These are phyloP conservation scores for Augochlorella aurata DNA, from an alignment of 2,888 invertebrate genomes.

Conservation along the genomic window DNA sequence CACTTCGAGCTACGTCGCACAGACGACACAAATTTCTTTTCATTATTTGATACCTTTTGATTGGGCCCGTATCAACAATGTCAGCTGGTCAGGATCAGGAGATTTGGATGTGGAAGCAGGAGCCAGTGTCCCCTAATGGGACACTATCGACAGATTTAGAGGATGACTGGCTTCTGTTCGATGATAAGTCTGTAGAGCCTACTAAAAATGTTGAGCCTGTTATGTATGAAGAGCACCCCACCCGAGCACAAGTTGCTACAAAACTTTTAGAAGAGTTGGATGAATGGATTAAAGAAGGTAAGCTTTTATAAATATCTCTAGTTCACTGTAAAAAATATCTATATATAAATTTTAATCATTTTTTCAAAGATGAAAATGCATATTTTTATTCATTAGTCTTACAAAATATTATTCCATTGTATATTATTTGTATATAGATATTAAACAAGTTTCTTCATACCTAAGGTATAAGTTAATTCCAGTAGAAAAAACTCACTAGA, in stretches of 20 bases:
- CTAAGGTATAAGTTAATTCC: background rate
- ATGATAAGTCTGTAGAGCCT: slow-evolving; percentile 73
- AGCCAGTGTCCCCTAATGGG: slow-evolving; percentile 83
- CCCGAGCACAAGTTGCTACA: slow-evolving; percentile 85
- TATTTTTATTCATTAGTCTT: background rate
- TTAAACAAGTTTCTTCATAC: background rate
- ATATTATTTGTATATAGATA: slow-evolving; percentile 5
- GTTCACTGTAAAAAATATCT: background rate
- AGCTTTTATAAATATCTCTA: slow-evolving; percentile 2
- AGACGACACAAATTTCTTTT: slow-evolving; percentile 84
- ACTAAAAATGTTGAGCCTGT: slow-evolving; percentile 66
- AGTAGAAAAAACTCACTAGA: background rate
- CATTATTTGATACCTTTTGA: slow-evolving; percentile 69
- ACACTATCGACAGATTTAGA: slow-evolving; percentile 78
- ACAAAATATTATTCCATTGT: background rate
- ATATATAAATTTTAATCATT: background rate
- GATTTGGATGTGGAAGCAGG: slow-evolving; percentile 82
- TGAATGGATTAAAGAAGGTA: slow-evolving; percentile 87
- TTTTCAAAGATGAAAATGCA: background rate
- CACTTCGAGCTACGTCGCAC: slow-evolving; percentile 86
- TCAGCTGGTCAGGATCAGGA: slow-evolving; percentile 70
- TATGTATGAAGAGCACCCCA: slow-evolving; percentile 76
- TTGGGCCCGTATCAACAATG: slow-evolving; percentile 72
- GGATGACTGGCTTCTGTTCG: slow-evolving; percentile 76
- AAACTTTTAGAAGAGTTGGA: slow-evolving; percentile 87